Evolutionary conservation across 2,888 invertebrate genomes (phyloP), one percentile per base, ranked within the genome.

Genomic region (Nomada goodeniana): DNA sequence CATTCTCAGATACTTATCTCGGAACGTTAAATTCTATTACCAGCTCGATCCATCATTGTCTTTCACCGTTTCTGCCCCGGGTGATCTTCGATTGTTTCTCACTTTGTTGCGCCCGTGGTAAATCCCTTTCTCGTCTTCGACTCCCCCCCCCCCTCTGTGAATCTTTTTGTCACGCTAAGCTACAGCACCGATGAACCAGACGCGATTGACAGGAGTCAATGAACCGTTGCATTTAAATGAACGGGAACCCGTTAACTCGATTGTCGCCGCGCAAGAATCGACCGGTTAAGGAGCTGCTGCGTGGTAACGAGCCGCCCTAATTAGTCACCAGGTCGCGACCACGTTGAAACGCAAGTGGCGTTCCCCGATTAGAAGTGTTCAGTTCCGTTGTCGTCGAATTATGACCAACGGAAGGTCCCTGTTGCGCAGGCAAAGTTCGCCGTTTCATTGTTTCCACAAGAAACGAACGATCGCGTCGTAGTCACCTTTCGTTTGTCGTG

Each of bases 251-350:
- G 79, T 75, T 79, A 78, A 59, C 64, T 80, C 80, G 80, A 76
- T 76, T 61, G 74, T 76, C 71, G 63, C 72, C 84, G 60, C 53
- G 78, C 72, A 72, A 85, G 84, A 84, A 80, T 80, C 64, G 80
- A 61, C 71, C 80, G 80, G 84, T 77, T 84, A 80, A 84, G 80
- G 84, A 79, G 57, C 69, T 53, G 79, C 84, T 71, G 59, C 60
- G 64, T 36, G 55, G 74, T 83, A 75, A 83, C 84, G 76, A 84
- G 70, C 42, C 67, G 74, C 67, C 71, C 73, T 76, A 80, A 84
- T 84, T 84, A 84, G 74, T 80, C 73, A 80, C 13, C 73, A 60
- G 53, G 57, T 77, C 74, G 64, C 60, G 60, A 36, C 69, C n/a
- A 23, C 26, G 42, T 74, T 50, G 36, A 26, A 52, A 55, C 47